Percentiles rank a stretch among this genome's conserved stretches.
Evolutionary conservation across 2,797 vertebrate species (phyloP).

Genomic region (Florisuga fusca): DNA sequence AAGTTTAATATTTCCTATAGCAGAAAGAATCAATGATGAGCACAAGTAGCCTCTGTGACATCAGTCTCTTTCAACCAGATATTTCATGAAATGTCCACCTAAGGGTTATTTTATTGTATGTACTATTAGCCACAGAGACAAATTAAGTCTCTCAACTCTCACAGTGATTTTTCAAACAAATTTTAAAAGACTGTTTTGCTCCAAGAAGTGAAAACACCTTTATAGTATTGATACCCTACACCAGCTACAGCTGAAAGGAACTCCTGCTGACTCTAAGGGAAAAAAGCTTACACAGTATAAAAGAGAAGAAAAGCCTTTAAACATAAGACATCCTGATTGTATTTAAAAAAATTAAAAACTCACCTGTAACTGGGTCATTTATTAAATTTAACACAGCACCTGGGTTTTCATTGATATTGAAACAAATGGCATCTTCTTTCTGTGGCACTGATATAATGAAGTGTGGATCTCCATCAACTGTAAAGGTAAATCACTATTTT

Average conservation of each 20-base stretch:
- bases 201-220: neutral
- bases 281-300: neutral
- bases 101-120: neutral
- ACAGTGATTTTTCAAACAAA: neutral
- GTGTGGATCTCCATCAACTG: slow-evolving; percentile 96
- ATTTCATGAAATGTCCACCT: neutral
- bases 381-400: slow-evolving; percentile 90
- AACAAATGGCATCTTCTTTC: slow-evolving; percentile 88
- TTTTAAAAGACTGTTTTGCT: neutral
- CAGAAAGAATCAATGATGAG: neutral
- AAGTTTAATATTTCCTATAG: neutral
- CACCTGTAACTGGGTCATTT: slow-evolving; percentile 88
- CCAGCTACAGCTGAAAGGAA: neutral
- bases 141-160: neutral
- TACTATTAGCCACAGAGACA: neutral
- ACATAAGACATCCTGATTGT: neutral
- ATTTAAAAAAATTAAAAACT: neutral
- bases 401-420: slow-evolving; percentile 90
- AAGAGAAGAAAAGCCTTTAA: neutral
- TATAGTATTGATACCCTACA: neutral
- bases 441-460: slow-evolving; percentile 90
- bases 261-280: neutral
- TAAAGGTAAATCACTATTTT: slow-evolving; percentile 17
- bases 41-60: neutral
- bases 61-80: neutral